These are phyloP conservation scores for Macaria liturata DNA, from an alignment of 2,888 invertebrate species.

Conservation along the genomic window DNA sequence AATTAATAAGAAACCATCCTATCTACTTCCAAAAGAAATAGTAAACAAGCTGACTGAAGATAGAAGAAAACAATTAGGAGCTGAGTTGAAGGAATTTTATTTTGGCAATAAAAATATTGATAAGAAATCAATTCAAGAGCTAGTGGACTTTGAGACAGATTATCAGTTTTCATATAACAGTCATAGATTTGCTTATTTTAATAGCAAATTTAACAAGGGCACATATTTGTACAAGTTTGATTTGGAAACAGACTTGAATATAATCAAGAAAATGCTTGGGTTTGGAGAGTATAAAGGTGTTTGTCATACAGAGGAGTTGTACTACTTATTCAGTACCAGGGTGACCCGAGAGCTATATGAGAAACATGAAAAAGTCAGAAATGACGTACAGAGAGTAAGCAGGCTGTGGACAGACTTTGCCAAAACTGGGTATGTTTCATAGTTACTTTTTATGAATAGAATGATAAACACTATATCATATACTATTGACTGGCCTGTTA, in stretches of 20 bases:
- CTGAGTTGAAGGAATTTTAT: conserved; percentile 54
- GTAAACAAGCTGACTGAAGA: conserved; percentile 37
- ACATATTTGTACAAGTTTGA: conserved; percentile 59
- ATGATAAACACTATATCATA: no score
- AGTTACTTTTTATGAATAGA: background rate
- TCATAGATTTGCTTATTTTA: conserved; percentile 54
- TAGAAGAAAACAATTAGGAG: conserved; percentile 41
- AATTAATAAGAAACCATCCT: conserved; percentile 47
- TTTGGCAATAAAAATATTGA: conserved; percentile 45
- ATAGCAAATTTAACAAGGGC: conserved; percentile 38
- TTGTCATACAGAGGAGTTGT: conserved; percentile 75
- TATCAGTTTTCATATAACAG: conserved; percentile 50
- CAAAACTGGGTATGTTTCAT: conserved; percentile 54
- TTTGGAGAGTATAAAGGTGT: conserved; percentile 53
- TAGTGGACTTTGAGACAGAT: conserved; percentile 49
- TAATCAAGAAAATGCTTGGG: conserved; percentile 46
- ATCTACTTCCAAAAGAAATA: conserved; percentile 53
- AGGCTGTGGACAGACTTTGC: conserved; percentile 74
- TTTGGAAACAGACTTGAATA: conserved; percentile 55
- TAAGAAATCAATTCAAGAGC: conserved; percentile 37
- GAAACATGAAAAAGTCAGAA: conserved; percentile 49
- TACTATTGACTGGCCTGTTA: no score
- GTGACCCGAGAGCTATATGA: conserved; percentile 55
- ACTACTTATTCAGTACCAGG: conserved; percentile 67
- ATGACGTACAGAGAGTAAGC: conserved; percentile 59